Evolutionary conservation across 2,888 invertebrate species (phyloP).

Genomic region (Cactoblastis cactorum): DNA sequence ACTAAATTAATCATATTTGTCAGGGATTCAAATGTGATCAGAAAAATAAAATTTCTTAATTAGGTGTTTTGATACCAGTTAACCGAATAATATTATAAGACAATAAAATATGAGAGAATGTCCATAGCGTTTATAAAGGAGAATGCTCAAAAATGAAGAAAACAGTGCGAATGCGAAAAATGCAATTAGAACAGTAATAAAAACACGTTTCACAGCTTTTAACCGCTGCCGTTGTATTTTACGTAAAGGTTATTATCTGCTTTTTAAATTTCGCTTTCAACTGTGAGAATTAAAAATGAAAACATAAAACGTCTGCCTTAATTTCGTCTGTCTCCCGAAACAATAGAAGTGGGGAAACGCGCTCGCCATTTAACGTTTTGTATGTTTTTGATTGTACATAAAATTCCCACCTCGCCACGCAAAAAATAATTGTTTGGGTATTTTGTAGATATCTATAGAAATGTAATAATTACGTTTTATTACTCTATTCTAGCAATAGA

Average conservation of each 20-base stretch:
- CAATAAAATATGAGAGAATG: constrained; percentile 25
- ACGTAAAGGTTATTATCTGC: constrained; percentile 66
- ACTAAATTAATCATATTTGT: constrained; percentile 36
- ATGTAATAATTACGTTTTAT: background rate
- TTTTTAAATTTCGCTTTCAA: constrained; percentile 65
- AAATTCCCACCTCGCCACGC: background rate
- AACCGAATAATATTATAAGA: background rate
- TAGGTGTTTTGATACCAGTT: no score
- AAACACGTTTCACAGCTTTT: constrained; percentile 62
- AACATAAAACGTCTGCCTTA: constrained; percentile 61
- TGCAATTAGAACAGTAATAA: constrained; percentile 70
- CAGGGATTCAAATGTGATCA: constrained; percentile 21
- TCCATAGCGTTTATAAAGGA: constrained; percentile 39
- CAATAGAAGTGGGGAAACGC: constrained; percentile 47
- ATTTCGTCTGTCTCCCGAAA: constrained; percentile 60
- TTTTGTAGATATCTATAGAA: background rate
- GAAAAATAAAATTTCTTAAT: background rate
- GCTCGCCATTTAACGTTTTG: constrained; percentile 44
- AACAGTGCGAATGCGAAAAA: constrained; percentile 52
- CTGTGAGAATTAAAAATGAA: constrained; percentile 64
- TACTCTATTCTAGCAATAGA: no score
- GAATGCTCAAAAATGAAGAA: constrained; percentile 48
- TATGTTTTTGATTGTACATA: constrained; percentile 29
- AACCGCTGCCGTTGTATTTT: constrained; percentile 52
- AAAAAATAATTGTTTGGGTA: background rate